Conservation (phyloP, 2,888 invertebrate species). For the Sphaeridia pumilis region DNA sequence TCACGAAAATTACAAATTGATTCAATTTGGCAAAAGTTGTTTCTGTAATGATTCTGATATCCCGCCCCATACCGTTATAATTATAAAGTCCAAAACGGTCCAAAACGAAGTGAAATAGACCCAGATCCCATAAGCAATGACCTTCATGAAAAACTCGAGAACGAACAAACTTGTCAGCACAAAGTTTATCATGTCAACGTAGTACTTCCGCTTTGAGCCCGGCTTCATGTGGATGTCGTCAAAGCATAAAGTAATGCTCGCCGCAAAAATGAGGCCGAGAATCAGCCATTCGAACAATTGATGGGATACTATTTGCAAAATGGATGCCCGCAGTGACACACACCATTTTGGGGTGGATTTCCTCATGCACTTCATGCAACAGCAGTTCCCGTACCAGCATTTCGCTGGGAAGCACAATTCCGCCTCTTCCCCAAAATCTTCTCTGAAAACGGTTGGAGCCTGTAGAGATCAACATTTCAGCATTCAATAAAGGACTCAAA, state of each 20-base stretch:
- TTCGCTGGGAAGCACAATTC: conserved; percentile 6
- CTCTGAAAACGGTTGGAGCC: no score
- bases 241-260: conserved; percentile 86
- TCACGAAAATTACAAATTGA: no score
- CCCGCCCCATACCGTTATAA: conserved; percentile 93
- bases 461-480: no score
- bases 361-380: neutral
- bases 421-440: no score
- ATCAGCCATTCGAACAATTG: conserved; percentile 90
- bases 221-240: conserved; percentile 73
- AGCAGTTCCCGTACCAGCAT: conserved; percentile 3
- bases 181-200: no score
- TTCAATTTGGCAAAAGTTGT: no score
- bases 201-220: conserved; percentile 63
- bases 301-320: conserved; percentile 69
- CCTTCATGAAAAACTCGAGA: conserved; percentile 87
- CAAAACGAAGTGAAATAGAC: conserved; percentile 92
- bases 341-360: neutral
- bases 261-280: conserved; percentile 79
- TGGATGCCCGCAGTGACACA: no score
- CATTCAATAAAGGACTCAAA: no score
- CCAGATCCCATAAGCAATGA: conserved; percentile 85
- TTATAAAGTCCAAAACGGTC: conserved; percentile 90
- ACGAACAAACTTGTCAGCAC: conserved; percentile 82
- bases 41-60: no score